Evolutionary conservation across 53 echinoderm and acorn worm species (phyloP).

Genomic region (Apostichopus leukothele): DNA sequence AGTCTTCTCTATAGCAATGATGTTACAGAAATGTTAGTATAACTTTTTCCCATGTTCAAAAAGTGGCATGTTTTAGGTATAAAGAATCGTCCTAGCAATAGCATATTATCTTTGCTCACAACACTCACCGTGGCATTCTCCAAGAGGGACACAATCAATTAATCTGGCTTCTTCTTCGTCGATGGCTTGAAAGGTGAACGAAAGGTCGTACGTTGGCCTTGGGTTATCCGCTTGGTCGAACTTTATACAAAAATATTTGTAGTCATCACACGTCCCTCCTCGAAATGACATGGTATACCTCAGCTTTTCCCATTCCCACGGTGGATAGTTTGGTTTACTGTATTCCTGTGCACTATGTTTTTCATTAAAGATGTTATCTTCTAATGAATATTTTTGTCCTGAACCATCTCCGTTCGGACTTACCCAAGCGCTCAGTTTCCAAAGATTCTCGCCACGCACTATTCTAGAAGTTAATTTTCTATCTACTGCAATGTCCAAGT

Average conservation of each 20-base stretch:
- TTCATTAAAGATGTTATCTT: constrained; percentile 35
- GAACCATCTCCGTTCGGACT: constrained; percentile 40
- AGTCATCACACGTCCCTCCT: constrained; percentile 34
- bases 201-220: constrained; percentile 18
- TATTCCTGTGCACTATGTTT: constrained; percentile 15
- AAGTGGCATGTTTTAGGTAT: no score
- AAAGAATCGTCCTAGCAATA: no score
- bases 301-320: constrained; percentile 27
- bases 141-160: constrained; percentile 38
- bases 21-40: no score
- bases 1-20: no score
- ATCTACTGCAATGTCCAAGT: constrained; percentile 25
- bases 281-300: constrained; percentile 16
- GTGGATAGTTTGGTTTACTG: constrained; percentile 24
- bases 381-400: constrained; percentile 13
- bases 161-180: constrained; percentile 25
- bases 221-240: constrained; percentile 36
- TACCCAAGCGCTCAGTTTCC: constrained; percentile 47
- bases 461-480: constrained; percentile 44
- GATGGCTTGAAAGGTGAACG: constrained; percentile 22
- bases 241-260: constrained; percentile 8
- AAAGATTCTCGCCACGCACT: constrained; percentile 37
- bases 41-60: no score
- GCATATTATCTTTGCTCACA: no score
- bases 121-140: constrained; percentile 46